A percentile compares a stretch with the other conserved stretches of the same genome.
Evolutionary conservation across 2,797 vertebrate species (phyloP).

Genomic region (Sebastes cheni): DNA sequence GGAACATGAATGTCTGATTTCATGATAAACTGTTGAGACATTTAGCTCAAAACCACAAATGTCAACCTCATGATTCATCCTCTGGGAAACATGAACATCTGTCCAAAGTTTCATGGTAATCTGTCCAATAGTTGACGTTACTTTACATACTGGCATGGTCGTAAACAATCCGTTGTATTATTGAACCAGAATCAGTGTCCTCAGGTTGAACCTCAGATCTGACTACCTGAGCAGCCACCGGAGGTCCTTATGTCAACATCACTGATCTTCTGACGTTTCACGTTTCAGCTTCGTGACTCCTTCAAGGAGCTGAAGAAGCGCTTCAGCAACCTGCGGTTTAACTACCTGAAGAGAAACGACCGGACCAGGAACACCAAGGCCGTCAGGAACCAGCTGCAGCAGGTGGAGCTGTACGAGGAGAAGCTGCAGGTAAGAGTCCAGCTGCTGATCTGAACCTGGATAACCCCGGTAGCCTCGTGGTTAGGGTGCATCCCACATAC

Average conservation of each 20-base stretch:
- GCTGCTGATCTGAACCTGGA: neutral
- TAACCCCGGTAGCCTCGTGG: too few species aligned
- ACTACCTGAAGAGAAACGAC: slow-evolving; percentile 63
- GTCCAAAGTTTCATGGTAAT: neutral
- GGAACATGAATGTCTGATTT: neutral
- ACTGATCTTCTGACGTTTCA: too few species aligned
- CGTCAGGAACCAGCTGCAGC: slow-evolving; percentile 84
- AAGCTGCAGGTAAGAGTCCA: slow-evolving; percentile 75
- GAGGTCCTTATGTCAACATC: too few species aligned
- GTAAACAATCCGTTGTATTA: too few species aligned
- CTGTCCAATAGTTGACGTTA: neutral
- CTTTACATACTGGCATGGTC: too few species aligned
- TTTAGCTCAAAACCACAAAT: neutral
- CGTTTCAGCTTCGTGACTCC: slow-evolving; percentile 50
- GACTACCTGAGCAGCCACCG: too few species aligned
- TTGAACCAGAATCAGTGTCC: too few species aligned
- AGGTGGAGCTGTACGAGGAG: slow-evolving; percentile 83
- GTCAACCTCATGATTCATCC: neutral
- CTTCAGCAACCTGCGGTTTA: slow-evolving; percentile 61
- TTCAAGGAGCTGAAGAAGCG: slow-evolving; percentile 63
- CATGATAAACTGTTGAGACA: neutral
- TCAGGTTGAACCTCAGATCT: too few species aligned
- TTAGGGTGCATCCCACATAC: neutral
- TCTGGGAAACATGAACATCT: neutral
- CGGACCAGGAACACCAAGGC: slow-evolving; percentile 54